Evolutionary conservation across 1,140 invertebrate species (phyloP), one percentile per base, ranked within the genome.

Genomic region (Dinoponera quadriceps): DNA sequence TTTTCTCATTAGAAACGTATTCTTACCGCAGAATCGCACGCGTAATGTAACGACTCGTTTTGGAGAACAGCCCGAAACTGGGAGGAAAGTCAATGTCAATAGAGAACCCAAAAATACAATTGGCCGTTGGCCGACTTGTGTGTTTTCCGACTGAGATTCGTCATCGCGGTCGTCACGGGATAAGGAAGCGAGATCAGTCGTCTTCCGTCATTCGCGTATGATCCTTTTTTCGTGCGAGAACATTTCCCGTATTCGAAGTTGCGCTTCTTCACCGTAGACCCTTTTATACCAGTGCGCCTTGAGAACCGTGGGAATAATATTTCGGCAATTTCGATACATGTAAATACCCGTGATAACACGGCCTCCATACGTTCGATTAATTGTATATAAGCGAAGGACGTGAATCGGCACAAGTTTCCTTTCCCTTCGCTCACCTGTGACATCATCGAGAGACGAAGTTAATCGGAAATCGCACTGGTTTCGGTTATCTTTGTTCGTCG

Each of bases 41-140:
- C 25, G 44, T 44, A 54, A 16, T 5, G 25, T 5, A 29, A 25
- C 59, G 16, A 25, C 27, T 44, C 62, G 54, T 86, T 44, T 44
- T 86, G 85, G 75, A 80, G 20, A 27, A 0, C 13, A 4, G 57
- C 73, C 68, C 74, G 74, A 44, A 44, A 4, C 38, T 44, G 38
- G 4, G 38, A 83, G 57, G 85, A 91, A 92, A 92, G 91, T 92
- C 92, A 92, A 92, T 92, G 92, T 92, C 92, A 88, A 81, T 68
- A 27, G 20, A 22, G 57, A 71, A 4, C 27, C 65, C 74, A 68
- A 88, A 88, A 88, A 88, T 88, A 88, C 78, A 60, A 54, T 49
- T 60, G 71, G 69, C 74, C 66, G 77, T 54, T 60, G 68, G 73
- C 78, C 68, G 59, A 73, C 54, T 33, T 13, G 27, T 80, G 14